Evolutionary conservation across 2,888 invertebrate species (phyloP).

Genomic region (Catocala fraxini): DNA sequence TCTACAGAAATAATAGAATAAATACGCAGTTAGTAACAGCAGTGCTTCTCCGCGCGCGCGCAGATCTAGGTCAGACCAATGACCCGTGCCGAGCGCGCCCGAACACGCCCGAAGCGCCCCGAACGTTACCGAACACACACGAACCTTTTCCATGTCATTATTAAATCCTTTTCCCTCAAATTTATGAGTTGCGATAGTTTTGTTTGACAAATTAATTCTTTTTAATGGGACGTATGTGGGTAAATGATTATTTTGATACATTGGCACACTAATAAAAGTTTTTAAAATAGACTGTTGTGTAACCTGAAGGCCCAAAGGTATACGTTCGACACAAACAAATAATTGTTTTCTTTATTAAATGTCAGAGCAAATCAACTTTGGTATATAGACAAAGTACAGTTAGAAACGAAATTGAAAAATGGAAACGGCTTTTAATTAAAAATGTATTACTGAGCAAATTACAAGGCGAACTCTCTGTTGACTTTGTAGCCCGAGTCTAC

Average conservation of each 20-base stretch:
- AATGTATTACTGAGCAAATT: constrained; percentile 15
- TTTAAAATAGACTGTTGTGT: constrained; percentile 36
- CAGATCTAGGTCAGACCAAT: constrained; percentile 71
- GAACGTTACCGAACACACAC: constrained; percentile 38
- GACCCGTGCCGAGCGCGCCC: constrained; percentile 61
- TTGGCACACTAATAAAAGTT: constrained; percentile 21
- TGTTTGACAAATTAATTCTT: constrained; percentile 48
- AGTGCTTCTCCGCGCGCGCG: constrained; percentile 48
- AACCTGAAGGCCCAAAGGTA: constrained; percentile 25
- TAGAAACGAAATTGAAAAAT: constrained; percentile 32
- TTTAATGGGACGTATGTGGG: constrained; percentile 45
- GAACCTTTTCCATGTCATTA: constrained; percentile 19
- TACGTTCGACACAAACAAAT: constrained; percentile 43
- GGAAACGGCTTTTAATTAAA: constrained; percentile 36
- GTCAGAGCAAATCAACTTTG: constrained; percentile 48
- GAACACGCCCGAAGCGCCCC: constrained; percentile 47
- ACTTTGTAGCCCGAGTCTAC: not conserved
- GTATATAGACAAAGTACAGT: constrained; percentile 49
- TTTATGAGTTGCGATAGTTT: constrained; percentile 32
- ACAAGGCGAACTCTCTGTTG: not conserved
- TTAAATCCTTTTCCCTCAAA: constrained; percentile 34
- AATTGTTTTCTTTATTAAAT: constrained; percentile 56
- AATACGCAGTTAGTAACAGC: constrained; percentile 48
- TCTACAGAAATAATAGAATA: constrained; percentile 51
- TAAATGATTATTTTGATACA: constrained; percentile 43